phyloP scores from a whole-genome alignment of 2,113 vertebrate genomes.

The Dryoscopus gambensis region DNA sequence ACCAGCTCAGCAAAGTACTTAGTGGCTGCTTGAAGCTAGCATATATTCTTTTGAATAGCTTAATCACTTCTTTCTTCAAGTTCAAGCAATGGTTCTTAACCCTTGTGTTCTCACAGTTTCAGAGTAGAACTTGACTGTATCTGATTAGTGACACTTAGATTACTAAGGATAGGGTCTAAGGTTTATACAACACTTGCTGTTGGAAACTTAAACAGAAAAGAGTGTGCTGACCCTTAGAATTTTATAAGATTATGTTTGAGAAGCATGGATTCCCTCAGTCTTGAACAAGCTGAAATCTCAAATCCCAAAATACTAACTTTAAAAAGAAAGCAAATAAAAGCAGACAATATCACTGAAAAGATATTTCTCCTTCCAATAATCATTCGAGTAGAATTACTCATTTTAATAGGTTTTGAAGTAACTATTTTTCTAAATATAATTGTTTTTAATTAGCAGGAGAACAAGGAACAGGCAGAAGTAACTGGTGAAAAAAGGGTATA shows the following conservation, averaged over 20 bases:
- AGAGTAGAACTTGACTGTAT: conserved; percentile 44
- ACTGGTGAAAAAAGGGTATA: background rate
- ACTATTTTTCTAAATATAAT: background rate
- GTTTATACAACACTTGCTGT: conserved; percentile 25
- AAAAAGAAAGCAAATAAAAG: conserved; percentile 5
- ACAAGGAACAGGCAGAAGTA: background rate
- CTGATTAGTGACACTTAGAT: conserved; percentile 2
- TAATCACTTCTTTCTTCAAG: conserved; percentile 53
- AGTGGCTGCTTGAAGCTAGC: conserved; percentile 34
- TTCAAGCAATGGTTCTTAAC: conserved; percentile 54
- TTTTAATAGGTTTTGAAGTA: background rate
- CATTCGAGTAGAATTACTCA: background rate
- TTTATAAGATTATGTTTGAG: background rate
- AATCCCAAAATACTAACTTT: background rate
- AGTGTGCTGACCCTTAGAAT: background rate
- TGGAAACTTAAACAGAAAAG: conserved; percentile 40
- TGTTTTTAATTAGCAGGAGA: background rate
- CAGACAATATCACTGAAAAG: background rate
- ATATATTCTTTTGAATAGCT: conserved; percentile 42
- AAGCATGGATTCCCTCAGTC: background rate
- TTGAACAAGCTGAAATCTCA: background rate
- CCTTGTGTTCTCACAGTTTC: conserved; percentile 46
- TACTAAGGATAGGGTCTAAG: background rate
- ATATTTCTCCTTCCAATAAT: background rate
- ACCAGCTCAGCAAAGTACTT: conserved; percentile 25